phyloP scores from a whole-genome alignment of 1,140 invertebrate species.

The Batillaria attramentaria region DNA sequence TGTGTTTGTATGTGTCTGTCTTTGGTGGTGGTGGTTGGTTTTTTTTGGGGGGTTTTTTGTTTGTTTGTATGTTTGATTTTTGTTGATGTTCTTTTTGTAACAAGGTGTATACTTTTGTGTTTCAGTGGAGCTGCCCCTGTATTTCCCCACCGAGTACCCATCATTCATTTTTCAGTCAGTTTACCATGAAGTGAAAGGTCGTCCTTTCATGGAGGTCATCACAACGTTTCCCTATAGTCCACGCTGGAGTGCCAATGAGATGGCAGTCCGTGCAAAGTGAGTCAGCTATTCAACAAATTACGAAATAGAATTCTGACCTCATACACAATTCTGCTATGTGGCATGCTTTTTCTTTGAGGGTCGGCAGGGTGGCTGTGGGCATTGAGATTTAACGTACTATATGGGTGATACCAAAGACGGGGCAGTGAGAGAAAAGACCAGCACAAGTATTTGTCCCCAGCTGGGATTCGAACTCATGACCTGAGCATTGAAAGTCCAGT shows the following conservation, averaged over 20 bases:
- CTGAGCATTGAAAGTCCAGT: too few relatives aligned
- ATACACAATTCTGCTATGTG: too few relatives aligned
- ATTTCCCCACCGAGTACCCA: constrained; percentile 69
- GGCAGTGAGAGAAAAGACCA: too few relatives aligned
- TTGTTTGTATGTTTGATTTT: neutral
- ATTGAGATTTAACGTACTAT: neutral
- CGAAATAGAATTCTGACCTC: too few relatives aligned
- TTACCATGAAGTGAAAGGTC: constrained; percentile 68
- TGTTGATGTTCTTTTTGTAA: neutral
- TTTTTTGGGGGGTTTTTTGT: neutral
- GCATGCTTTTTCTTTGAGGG: neutral
- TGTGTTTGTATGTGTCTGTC: neutral
- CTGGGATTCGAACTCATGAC: too few relatives aligned
- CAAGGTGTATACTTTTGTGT: constrained; percentile 11
- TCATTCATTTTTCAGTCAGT: constrained; percentile 70
- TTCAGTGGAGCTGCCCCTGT: constrained; percentile 67
- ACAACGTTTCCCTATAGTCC: constrained; percentile 71
- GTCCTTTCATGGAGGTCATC: constrained; percentile 62
- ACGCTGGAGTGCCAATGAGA: constrained; percentile 68
- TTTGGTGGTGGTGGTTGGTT: neutral
- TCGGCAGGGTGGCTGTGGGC: neutral
- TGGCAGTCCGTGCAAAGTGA: constrained; percentile 70
- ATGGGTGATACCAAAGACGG: too few relatives aligned
- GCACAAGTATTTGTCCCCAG: too few relatives aligned
- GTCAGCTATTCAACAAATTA: constrained; percentile 1